Evolutionary conservation across 2,113 vertebrate genomes (phyloP).

Genomic region (Guaruba guarouba): DNA sequence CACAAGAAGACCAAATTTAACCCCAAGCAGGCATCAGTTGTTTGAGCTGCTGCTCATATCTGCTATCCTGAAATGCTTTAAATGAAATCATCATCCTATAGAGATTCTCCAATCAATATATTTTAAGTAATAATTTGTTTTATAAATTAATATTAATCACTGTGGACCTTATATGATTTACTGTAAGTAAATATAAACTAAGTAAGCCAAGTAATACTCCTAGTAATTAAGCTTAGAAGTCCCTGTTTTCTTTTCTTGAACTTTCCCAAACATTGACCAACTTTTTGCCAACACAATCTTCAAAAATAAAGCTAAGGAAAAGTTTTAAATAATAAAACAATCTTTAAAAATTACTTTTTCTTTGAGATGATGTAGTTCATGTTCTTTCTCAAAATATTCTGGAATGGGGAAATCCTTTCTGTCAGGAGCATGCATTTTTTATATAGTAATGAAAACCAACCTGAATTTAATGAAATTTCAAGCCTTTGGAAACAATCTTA

Average conservation of each 20-base stretch:
- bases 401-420: background rate
- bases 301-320: background rate
- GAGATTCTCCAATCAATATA: background rate
- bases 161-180: background rate
- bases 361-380: background rate
- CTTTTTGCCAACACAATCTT: background rate
- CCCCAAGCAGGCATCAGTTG: background rate
- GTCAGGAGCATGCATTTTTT: background rate
- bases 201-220: background rate
- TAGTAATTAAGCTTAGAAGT: background rate
- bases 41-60: background rate
- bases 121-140: background rate
- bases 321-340: background rate
- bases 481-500: background rate
- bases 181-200: background rate
- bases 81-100: background rate
- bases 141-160: background rate
- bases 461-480: background rate
- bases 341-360: background rate
- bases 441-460: background rate
- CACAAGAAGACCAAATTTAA: background rate
- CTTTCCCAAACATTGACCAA: background rate
- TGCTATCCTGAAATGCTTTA: background rate
- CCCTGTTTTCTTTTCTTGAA: background rate
- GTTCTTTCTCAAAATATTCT: background rate